phyloP scores from a whole-genome alignment of 1,140 invertebrate genomes.

The Eumaeus atala region DNA sequence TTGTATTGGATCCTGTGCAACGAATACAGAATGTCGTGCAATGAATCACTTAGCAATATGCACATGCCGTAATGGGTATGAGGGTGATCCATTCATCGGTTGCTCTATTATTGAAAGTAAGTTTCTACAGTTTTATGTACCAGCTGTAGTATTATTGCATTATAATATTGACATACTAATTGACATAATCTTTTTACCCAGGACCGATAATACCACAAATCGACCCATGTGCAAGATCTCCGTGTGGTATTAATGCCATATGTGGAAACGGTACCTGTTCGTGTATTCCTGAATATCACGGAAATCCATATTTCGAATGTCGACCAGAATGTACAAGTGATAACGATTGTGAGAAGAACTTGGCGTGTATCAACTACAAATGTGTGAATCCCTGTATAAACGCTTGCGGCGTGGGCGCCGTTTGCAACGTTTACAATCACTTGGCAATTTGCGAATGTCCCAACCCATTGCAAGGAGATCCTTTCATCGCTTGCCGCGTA shows the following conservation, averaged over 20 bases:
- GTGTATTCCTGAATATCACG: slow-evolving; percentile 76
- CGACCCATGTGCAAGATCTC: slow-evolving; percentile 80
- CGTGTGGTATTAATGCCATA: slow-evolving; percentile 84
- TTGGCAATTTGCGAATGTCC: slow-evolving; percentile 80
- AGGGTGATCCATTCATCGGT: slow-evolving; percentile 79
- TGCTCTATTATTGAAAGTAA: slow-evolving; percentile 77
- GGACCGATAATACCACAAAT: slow-evolving; percentile 28
- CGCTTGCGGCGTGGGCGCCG: slow-evolving; percentile 79
- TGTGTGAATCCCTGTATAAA: slow-evolving; percentile 87
- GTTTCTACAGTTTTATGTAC: slow-evolving; percentile 25
- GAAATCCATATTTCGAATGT: slow-evolving; percentile 79
- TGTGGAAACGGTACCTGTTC: slow-evolving; percentile 81
- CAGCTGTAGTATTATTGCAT: slow-evolving; percentile 6
- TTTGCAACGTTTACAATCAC: slow-evolving; percentile 79
- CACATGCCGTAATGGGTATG: slow-evolving; percentile 76
- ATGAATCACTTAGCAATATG: slow-evolving; percentile 79
- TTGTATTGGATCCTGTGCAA: slow-evolving; percentile 81
- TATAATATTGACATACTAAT: too few species aligned
- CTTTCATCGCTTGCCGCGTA: slow-evolving; percentile 76
- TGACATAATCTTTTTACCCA: slow-evolving; percentile 7
- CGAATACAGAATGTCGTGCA: slow-evolving; percentile 75
- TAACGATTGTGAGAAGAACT: slow-evolving; percentile 83
- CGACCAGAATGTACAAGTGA: slow-evolving; percentile 80
- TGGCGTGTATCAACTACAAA: slow-evolving; percentile 89
- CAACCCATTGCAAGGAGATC: slow-evolving; percentile 78